Evolutionary conservation across 2,888 invertebrate genomes (phyloP).

Genomic region (Zhuqinia jingwanae): DNA sequence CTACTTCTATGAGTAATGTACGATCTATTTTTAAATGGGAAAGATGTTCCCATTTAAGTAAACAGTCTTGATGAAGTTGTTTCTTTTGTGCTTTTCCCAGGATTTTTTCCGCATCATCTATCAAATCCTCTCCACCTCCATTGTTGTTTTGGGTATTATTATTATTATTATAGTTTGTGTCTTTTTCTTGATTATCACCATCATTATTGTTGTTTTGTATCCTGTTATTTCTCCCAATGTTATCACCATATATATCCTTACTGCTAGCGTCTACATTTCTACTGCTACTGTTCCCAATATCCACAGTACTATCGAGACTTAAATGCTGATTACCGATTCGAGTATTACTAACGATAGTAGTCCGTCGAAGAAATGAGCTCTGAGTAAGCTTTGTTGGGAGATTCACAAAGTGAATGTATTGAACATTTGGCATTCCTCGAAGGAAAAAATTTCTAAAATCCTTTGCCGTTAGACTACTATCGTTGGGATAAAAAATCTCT

Average conservation of each 20-base stretch:
- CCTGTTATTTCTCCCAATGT: constrained; percentile 1
- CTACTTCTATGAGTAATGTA: constrained; percentile 71
- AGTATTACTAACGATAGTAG: neutral
- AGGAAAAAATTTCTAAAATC: constrained; percentile 72
- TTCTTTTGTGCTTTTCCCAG: neutral
- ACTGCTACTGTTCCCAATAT: constrained; percentile 33
- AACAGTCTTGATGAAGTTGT: constrained; percentile 45
- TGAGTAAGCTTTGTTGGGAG: constrained; percentile 73
- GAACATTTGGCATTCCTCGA: constrained; percentile 74
- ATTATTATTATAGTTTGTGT: constrained; percentile 53
- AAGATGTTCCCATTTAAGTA: constrained; percentile 55
- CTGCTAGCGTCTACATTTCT: neutral
- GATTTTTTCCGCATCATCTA: constrained; percentile 17
- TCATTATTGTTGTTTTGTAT: constrained; percentile 50
- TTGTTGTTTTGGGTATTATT: constrained; percentile 60
- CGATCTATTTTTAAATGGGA: constrained; percentile 73
- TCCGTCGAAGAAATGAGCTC: constrained; percentile 62
- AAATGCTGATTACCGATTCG: neutral
- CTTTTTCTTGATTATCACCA: constrained; percentile 55
- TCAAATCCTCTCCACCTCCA: constrained; percentile 26
- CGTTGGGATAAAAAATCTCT: constrained; percentile 75
- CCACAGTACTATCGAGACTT: neutral
- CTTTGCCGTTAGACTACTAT: constrained; percentile 62
- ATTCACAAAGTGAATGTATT: constrained; percentile 75
- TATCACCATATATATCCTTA: constrained; percentile 41